Base-by-base conservation (phyloP, 2,797 vertebrate species). In the Pagetopsis macropterus region DNA sequence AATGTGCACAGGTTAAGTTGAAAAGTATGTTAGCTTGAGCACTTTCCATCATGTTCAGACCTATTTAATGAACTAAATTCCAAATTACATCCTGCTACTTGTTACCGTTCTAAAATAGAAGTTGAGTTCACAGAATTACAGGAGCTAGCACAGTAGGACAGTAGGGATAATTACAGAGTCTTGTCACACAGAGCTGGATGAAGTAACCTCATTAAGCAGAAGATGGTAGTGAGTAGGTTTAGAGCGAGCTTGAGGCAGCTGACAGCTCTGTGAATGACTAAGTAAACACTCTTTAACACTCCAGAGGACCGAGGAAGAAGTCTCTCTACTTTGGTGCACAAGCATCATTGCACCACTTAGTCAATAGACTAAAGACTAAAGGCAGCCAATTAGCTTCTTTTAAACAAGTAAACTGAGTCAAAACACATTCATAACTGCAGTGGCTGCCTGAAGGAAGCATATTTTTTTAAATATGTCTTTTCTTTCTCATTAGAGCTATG, bases 171-270 rank as follows among this genome's bases (percentile, higher is more conserved):
- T 95, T 94, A 92, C 78, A 85, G 78, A 79, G 79, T 72, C 85
- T 86, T 88, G 91, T 88, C 84, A 73, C 70, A 70, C 66, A 52
- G 82, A 86, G 83, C 70, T 61, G 77, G 76, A 87, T 88, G 84
- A 93, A 90, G 80, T 87, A 93, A 90, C 87, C 92, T 92, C 81
- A 93, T 94, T 94, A 93, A 65, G 70, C 68, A 79, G 81, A 75
- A 70, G 77, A 80, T 37, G 62, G 73, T 54, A 57, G 82, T n/a
- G 78, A 81, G 58, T 77, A 76, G 65, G 81, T 84, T 87, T 70
- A 81, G 71, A 78, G 70, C 68, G 50, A 86, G 83, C 87, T 87
- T 37, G 75, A 83, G 90, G 89, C 85, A 44, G 65, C 61, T 72
- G 90, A 84, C 83, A 83, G 72, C 79, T 82, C 67, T 48, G 84